phyloP scores from a whole-genome alignment of 2,113 vertebrate species.

The Apaloderma vittatum region DNA sequence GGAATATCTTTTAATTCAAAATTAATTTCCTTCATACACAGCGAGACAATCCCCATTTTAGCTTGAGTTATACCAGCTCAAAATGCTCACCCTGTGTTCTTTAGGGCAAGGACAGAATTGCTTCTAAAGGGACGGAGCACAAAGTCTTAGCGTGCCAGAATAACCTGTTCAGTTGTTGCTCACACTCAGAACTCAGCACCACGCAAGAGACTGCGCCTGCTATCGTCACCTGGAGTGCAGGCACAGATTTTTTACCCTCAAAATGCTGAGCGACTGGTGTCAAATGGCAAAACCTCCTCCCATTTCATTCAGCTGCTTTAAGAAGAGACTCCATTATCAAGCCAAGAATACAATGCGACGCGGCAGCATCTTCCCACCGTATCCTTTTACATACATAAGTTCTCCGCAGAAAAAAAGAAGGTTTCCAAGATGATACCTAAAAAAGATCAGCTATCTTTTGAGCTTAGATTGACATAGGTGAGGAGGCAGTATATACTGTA shows the following conservation, averaged over 20 bases:
- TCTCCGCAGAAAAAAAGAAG: neutral
- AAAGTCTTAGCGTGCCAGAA: neutral
- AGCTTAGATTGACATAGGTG: neutral
- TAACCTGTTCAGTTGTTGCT: rapidly evolving
- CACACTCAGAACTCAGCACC: neutral
- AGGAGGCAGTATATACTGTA: neutral
- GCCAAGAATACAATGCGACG: neutral
- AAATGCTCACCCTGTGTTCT: neutral
- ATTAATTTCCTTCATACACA: neutral
- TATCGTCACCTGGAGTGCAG: neutral
- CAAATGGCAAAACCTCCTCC: neutral
- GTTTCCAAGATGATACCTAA: neutral
- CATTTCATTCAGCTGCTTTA: rapidly evolving
- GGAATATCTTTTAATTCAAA: neutral
- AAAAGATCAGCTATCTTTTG: neutral
- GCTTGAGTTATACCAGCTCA: neutral
- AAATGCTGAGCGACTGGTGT: neutral
- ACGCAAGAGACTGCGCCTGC: neutral
- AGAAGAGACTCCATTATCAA: neutral
- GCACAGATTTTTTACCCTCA: neutral
- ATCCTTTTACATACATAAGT: neutral
- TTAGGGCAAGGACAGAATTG: neutral
- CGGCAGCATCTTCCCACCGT: neutral
- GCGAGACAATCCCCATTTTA: neutral
- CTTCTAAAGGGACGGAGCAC: neutral